Evolutionary conservation across 2,113 vertebrate genomes (phyloP), one percentile per base, ranked within the genome.

Genomic region (Eurystomus gularis): DNA sequence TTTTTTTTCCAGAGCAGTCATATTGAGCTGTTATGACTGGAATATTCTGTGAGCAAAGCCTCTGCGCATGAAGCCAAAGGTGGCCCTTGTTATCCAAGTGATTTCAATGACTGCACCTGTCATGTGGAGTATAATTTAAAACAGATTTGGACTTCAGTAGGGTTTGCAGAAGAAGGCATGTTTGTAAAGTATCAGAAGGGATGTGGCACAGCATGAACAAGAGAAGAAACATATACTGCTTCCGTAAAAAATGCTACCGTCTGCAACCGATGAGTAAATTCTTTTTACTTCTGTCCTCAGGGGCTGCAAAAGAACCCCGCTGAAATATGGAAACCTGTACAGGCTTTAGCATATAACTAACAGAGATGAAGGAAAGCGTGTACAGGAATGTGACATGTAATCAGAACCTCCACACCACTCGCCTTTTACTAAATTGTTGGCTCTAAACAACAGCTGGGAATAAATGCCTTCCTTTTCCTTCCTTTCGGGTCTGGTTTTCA

Each of bases 141-240:
- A 28, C 86, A 94, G 71, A 68, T 90, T 86, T 75, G 49, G 85
- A 81, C 79, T 94, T 90, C 54, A 71, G 0, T 92, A 77, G 55
- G 49, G 64, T 82, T 95, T 90, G 76, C 85, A 90, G 88, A 90
- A 92, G 79, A 37, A 40, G 16, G n/a, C 73, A 21, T 64, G n/a
- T 93, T 93, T 66, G 88, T 68, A 60, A 96, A 73, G 88, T 81
- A 84, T 71, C 57, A 60, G 80, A 96, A 84, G 64, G 79, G 85
- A 90, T 83, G 75, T 81, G 42, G 88, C 90, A 84, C 71, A 81
- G 79, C 85, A 26, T 75, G 80, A 94, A 93, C 89, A 79, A 91
- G 69, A 91, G 55, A 68, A 94, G 77, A 96, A 95, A 84, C 64
- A 24, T 60, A 23, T 10, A 64, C 51, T 79, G 69, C 78, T 96